phyloP scores from a whole-genome alignment of 92 coral and sea anemone species.

The Epizoanthus ramosus region DNA sequence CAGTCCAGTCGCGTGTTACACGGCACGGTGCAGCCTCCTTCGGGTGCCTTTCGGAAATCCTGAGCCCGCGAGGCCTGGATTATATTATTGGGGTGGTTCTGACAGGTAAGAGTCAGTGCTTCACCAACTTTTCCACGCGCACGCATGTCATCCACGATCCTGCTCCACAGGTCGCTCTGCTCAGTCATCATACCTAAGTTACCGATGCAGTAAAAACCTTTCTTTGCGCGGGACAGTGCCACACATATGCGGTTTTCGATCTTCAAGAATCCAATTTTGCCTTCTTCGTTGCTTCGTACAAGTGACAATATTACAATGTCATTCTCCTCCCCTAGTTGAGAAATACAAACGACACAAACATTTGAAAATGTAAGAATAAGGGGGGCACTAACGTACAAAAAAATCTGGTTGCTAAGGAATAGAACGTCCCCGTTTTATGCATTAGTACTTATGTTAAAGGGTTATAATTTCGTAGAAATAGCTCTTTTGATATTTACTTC shows the following conservation, averaged over 20 bases:
- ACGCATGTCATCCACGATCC: conserved; percentile 79
- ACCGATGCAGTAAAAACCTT: conserved; percentile 87
- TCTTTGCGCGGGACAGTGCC: conserved; percentile 92
- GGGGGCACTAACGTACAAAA: too few species aligned
- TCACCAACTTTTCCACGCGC: conserved; percentile 65
- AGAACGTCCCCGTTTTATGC: too few species aligned
- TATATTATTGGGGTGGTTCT: conserved; percentile 84
- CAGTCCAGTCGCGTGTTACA: conserved; percentile 61
- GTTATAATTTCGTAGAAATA: too few species aligned
- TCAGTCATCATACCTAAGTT: conserved; percentile 76
- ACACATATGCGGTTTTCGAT: conserved; percentile 94
- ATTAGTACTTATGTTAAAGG: too few species aligned
- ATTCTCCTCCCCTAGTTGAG: conserved; percentile 82
- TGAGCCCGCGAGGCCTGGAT: conserved; percentile 78
- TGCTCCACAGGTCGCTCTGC: conserved; percentile 69
- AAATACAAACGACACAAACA: too few species aligned
- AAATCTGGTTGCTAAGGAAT: too few species aligned
- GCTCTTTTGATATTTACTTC: too few species aligned
- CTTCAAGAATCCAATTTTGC: conserved; percentile 87
- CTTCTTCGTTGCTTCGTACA: conserved; percentile 96
- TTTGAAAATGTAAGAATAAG: too few species aligned
- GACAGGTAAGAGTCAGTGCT: conserved; percentile 74
- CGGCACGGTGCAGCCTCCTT: conserved; percentile 87
- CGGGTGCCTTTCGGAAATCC: conserved; percentile 86
- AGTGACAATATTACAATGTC: conserved; percentile 94